A percentile compares a stretch with the other conserved stretches of the same genome.
Conservation (phyloP, 2,888 invertebrate genomes). For the Diarsia rubi region DNA sequence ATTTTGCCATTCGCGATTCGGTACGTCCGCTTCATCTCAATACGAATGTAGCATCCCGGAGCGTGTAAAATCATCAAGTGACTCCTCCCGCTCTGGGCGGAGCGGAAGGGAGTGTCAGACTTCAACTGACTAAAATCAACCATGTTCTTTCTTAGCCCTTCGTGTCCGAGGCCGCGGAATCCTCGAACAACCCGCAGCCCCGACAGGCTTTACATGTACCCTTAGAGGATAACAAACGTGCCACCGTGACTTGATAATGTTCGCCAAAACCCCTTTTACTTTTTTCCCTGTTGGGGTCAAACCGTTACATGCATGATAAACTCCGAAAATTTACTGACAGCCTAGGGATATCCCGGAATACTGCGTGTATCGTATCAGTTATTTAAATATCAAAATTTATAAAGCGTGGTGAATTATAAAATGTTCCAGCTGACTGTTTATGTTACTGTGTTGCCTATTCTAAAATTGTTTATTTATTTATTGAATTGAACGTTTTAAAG, state of each 20-base stretch:
- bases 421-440: not conserved
- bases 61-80: no score
- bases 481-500: not conserved
- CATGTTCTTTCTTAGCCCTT: no score
- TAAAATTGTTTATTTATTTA: not conserved
- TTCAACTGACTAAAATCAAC: no score
- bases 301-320: slow-evolving; percentile 4
- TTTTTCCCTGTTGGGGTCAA: not conserved
- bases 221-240: not conserved
- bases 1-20: no score
- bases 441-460: no score
- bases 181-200: no score
- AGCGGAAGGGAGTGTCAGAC: no score
- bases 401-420: slow-evolving; percentile 5
- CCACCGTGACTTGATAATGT: not conserved
- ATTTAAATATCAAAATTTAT: slow-evolving; percentile 17
- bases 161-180: no score
- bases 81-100: no score
- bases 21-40: no score
- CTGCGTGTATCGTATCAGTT: not conserved
- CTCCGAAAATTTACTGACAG: slow-evolving; percentile 20
- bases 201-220: no score
- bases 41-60: no score
- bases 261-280: not conserved
- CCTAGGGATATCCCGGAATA: slow-evolving; percentile 13